Evolutionary conservation across 2,113 vertebrate genomes (phyloP).

Genomic region (Lethenteron reissneri): DNA sequence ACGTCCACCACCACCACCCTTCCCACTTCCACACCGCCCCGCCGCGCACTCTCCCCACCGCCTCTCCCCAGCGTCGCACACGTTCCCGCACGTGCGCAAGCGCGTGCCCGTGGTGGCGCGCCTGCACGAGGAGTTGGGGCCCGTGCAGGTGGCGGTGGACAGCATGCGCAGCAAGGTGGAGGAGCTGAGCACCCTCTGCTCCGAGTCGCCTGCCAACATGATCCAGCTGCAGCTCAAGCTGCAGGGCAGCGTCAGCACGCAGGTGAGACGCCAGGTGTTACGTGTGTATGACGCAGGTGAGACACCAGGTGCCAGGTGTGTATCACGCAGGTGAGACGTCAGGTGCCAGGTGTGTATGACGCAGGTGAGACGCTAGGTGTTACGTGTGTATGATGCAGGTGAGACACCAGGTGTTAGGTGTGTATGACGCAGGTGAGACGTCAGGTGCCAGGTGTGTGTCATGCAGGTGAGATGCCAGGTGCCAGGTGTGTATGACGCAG

Average conservation of each 20-base stretch:
- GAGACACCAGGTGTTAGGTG: no score
- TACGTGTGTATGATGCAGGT: no score
- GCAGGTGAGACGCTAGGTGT: slow-evolving; percentile 21
- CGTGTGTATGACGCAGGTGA: no score
- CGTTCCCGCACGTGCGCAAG: slow-evolving; percentile 88
- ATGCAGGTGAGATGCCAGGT: slow-evolving; percentile 21
- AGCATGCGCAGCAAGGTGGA: slow-evolving; percentile 92
- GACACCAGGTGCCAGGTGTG: no score
- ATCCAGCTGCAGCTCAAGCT: slow-evolving; percentile 90
- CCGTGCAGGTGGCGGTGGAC: slow-evolving; percentile 93
- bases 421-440: no score
- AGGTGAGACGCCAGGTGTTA: slow-evolving; percentile 21
- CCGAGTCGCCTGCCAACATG: slow-evolving; percentile 87
- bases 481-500: no score
- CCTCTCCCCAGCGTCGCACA: slow-evolving; percentile 40
- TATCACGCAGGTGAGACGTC: no score
- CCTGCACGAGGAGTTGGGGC: slow-evolving; percentile 78
- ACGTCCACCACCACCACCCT: not conserved
- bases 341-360: no score
- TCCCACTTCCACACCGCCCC: not conserved
- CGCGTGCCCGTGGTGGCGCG: slow-evolving; percentile 80
- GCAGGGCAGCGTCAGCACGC: slow-evolving; percentile 85
- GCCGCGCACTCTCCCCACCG: not conserved
- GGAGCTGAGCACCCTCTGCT: slow-evolving; percentile 82
- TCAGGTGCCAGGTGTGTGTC: no score